Base-by-base conservation (phyloP, 2,888 invertebrate species). In the Parelbella ahira region DNA sequence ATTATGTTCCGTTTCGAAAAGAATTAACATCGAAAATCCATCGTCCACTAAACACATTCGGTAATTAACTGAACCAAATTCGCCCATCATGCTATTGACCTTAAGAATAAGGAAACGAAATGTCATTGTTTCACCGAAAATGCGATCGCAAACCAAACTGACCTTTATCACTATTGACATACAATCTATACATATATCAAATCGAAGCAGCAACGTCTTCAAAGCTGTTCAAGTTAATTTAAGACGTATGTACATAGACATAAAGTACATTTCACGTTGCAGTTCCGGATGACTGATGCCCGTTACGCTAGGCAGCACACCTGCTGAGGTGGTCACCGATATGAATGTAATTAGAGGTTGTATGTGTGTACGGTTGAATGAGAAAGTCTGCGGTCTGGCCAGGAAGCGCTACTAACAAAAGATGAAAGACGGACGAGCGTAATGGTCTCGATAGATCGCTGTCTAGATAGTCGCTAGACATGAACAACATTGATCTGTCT, bases 301-400 rank as follows among this genome's bases (percentile, higher is more conserved):
- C 72, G 83, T 79, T 70, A 71, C 68, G 78, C 64, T 67, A 65
- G 65, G 74, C 57, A 62, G 71, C 60, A 51, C 80, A 80, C 80
- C 80, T 80, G 81, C 72, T 70, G 50, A 73, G 78, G 73, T 74
- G 77, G 78, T 74, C 80, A 81, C 79, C 79, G 78, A 82, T 83
- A 83, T 67, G 70, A 82, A 72, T 67, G 80, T 81, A 82, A 86
- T 86, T 83, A 83, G 72, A 75, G 73, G 63, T 71, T 58, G 61
- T 65, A 64, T 68, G 67, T 51, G 50, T 50, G 51, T 53, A 49
- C 50, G 56, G 58, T 54, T 48, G 48, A 51, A 52, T 54, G 65
- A 70, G 69, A 75, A 75, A 75, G 73, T 66, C 58, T 78, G 81
- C 65, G 82, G 81, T 80, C 68, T 60, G 50, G 53, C 68, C 58